Evolutionary conservation across 2,113 vertebrate species (phyloP).

Genomic region (Rhizomys pruinosus): DNA sequence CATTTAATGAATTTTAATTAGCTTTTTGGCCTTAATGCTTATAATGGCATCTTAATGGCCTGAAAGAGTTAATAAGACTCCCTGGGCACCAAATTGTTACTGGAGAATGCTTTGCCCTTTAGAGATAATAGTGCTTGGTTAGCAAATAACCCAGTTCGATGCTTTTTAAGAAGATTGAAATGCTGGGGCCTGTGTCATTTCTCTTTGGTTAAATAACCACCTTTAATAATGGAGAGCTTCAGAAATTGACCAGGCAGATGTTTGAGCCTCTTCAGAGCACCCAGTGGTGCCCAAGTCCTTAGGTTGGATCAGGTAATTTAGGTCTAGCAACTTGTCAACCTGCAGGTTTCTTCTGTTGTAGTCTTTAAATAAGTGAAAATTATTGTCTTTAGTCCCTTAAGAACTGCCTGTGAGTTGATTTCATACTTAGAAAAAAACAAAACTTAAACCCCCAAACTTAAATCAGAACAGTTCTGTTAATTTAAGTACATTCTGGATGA

Average conservation of each 20-base stretch:
- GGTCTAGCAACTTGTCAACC: background rate
- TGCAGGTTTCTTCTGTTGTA: background rate
- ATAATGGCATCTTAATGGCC: background rate
- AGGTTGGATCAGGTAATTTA: background rate
- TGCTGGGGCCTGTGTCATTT: constrained; percentile 60
- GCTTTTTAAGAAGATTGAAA: constrained; percentile 20
- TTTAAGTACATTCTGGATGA: background rate
- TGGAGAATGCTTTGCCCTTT: background rate
- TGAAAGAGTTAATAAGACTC: constrained; percentile 36
- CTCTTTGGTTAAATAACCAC: constrained; percentile 66
- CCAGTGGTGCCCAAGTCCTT: constrained; percentile 15
- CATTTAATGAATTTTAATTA: background rate
- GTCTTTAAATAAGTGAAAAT: constrained; percentile 19
- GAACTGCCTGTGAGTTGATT: background rate
- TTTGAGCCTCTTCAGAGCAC: too few relatives aligned
- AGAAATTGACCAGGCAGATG: constrained; percentile 23
- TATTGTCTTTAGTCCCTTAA: background rate
- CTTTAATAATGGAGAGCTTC: constrained; percentile 42
- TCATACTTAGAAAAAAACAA: background rate
- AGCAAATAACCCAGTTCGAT: constrained; percentile 46
- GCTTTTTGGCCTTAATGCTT: background rate
- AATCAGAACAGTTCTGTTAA: background rate
- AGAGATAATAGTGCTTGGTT: constrained; percentile 38
- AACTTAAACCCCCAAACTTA: too few relatives aligned
- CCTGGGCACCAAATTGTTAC: background rate